Conservation (phyloP, 2,888 invertebrate genomes). For the Brachypterus glaber region DNA sequence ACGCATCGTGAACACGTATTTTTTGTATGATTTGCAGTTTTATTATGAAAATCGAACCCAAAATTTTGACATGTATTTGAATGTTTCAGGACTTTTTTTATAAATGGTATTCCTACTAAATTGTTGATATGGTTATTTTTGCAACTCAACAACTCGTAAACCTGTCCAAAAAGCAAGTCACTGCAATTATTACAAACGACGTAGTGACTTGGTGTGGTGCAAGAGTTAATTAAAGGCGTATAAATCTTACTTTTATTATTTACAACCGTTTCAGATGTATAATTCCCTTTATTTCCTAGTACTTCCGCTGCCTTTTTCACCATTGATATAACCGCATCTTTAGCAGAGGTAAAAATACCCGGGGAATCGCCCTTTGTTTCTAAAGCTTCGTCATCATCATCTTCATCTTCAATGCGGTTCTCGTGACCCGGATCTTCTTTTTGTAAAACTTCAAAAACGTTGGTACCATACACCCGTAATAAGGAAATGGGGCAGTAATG, state of each 20-base stretch:
- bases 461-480: slow-evolving; percentile 87
- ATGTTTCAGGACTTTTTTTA: slow-evolving; percentile 53
- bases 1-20: slow-evolving; percentile 42
- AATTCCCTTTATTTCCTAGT: slow-evolving; percentile 61
- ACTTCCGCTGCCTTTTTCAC: slow-evolving; percentile 87
- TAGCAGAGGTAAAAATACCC: slow-evolving; percentile 76
- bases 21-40: slow-evolving; percentile 10
- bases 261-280: slow-evolving; percentile 50
- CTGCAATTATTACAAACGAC: slow-evolving; percentile 69
- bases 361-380: slow-evolving; percentile 44
- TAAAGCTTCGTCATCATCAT: slow-evolving; percentile 49
- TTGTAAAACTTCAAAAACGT: slow-evolving; percentile 82
- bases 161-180: slow-evolving; percentile 57
- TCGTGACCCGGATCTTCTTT: slow-evolving; percentile 65
- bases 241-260: slow-evolving; percentile 39
- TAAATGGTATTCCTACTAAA: slow-evolving; percentile 51
- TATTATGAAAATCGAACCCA: slow-evolving; percentile 53
- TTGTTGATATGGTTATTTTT: slow-evolving; percentile 50
- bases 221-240: slow-evolving; percentile 37
- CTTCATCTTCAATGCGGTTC: slow-evolving; percentile 55
- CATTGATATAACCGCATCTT: slow-evolving; percentile 84
- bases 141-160: slow-evolving; percentile 68
- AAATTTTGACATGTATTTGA: slow-evolving; percentile 51
- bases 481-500: slow-evolving; percentile 97
- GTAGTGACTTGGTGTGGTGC: slow-evolving; percentile 64